Base-by-base conservation (phyloP, 2,797 vertebrate genomes). In the Selene dorsalis region DNA sequence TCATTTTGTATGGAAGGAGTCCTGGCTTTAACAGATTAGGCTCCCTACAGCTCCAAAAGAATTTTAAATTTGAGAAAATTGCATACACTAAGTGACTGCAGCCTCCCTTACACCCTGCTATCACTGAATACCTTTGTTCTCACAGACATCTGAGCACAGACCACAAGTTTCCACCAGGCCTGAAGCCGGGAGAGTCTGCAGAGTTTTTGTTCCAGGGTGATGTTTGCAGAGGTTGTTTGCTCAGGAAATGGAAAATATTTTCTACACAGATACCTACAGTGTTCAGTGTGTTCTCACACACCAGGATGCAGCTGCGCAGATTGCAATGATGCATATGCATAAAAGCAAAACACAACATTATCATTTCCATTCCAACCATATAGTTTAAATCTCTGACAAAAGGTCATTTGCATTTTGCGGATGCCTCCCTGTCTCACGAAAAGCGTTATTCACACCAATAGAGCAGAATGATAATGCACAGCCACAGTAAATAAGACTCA, bases 91-190 rank as follows among this genome's bases (percentile, higher is more conserved):
- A 79, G 78, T 39, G 41, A 72, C 48, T 76, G 65, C 65, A 58
- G 52, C 43, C 39, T 71, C 30, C n/a, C 26, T 26, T 60, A 53
- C 56, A 62, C 73, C 48, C 26, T 22, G 60, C 50, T 75, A 76
- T 82, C 77, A 75, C 53, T 9, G 41, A 87, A 66, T 20, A 56
- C 73, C 75, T 90, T 87, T 83, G 63, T 79, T 80, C 74, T 83
- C 76, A 57, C 63, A 76, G 69, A 69, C 76, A 48, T 59, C 59
- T 64, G 47, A 72, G 59, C 53, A 69, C n/a, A 32, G 66, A 59
- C 59, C 62, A 57, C 32, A 50, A 26, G 20, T 39, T 82, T 84
- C 26, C 69, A 79, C 63, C 32, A 10, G 67, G 57, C 26, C 50
- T 59, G 43, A 60, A 86, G 69, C 71, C 83, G 82, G 64, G 71